Evolutionary conservation across 2,113 vertebrate species (phyloP), one percentile per base, ranked within the genome.

Genomic region (Ceyx melanurus): DNA sequence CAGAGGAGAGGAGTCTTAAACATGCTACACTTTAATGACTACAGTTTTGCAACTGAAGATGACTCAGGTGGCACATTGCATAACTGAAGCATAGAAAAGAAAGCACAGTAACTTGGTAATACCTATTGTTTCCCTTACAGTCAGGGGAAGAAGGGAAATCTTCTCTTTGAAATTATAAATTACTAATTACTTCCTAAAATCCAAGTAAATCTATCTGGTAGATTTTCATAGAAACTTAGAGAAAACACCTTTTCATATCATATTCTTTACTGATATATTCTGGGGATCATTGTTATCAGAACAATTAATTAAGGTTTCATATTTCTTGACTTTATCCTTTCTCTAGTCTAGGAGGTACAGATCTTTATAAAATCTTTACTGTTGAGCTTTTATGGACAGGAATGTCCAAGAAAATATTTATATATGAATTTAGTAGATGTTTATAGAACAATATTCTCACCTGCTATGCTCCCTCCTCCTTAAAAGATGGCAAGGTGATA

Each of bases 31-130:
- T 93, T 96, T 79, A 94, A 94, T 81, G 61, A 91, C 43, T 83
- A 53, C 65, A 72, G 75, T 95, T 97, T 91, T 78, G 90, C 86
- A 95, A 91, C 33, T 85, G 18, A 62, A 83, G 46, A 75, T 72
- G 81, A 85, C 43, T 92, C 40, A 91, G 91, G 33, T 73, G 80
- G 35, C 85, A 74, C 35, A 68, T 18, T 91, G 48, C 61, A 66
- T 62, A 95, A 89, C 74, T 15, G 22, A 95, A 92, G 70, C 74
- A 42, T 13, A 16, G 58, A 65, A 86, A 87, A 84, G 37, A 53
- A 92, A 28, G 1, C 28, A 65, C 15, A 65, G 62, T 71, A 76
- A 28, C 20, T 82, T 82, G 66, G 65, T 72, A 67, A 73, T 76
- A 29, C 9, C 11, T 67, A 60, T 40, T 73, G 25, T 37, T 93